These are phyloP conservation scores for Acanthopagrus latus DNA, from an alignment of 2,797 vertebrate genomes.

Conservation along the genomic window DNA sequence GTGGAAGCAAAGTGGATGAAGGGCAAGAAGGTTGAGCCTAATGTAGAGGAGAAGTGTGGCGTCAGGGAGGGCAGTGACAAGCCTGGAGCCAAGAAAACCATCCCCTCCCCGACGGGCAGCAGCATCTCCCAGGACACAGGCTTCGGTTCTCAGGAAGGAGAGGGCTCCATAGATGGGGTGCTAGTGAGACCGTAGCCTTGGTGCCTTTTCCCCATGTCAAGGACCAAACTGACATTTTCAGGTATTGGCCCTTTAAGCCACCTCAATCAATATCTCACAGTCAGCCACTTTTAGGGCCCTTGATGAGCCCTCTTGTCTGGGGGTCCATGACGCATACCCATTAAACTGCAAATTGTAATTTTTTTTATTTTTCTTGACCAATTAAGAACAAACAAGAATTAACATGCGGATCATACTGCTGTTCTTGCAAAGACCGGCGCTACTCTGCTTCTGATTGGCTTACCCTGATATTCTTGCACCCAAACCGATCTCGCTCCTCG, in stretches of 20 bases:
- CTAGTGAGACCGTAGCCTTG: slow-evolving; percentile 29
- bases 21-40: slow-evolving; percentile 47
- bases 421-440: no score
- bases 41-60: slow-evolving; percentile 38
- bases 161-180: slow-evolving; percentile 56
- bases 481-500: no score
- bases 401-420: no score
- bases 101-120: slow-evolving; percentile 81
- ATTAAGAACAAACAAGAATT: slow-evolving; percentile 3
- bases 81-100: slow-evolving; percentile 49
- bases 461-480: no score
- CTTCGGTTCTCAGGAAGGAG: slow-evolving; percentile 83
- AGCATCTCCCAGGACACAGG: slow-evolving; percentile 84
- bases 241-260: background rate
- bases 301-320: background rate
- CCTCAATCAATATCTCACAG: slow-evolving; percentile 12
- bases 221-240: background rate
- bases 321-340: background rate
- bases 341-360: background rate
- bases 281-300: no score
- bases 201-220: background rate
- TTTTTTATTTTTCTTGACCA: no score
- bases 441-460: no score
- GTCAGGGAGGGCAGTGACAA: slow-evolving; percentile 43
- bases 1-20: slow-evolving; percentile 46